Conservation (phyloP, 2,113 vertebrate genomes). For the Ochotona princeps region DNA sequence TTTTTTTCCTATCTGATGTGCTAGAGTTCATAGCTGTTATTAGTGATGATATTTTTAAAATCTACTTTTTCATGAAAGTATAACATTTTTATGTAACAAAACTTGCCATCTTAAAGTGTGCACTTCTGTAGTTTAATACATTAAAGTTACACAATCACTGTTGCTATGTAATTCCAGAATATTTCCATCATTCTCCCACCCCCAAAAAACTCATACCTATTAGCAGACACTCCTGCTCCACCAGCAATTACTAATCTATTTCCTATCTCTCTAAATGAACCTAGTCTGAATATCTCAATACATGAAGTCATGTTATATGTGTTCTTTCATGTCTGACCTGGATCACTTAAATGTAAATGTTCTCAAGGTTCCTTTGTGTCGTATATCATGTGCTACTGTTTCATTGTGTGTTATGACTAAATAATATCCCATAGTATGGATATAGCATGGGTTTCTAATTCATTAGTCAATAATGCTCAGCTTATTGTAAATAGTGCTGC, state of each 20-base stretch:
- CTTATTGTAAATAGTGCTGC: slow-evolving; percentile 15
- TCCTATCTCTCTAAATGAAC: neutral
- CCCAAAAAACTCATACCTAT: neutral
- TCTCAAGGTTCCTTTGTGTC: neutral
- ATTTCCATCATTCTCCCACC: neutral
- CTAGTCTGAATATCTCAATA: neutral
- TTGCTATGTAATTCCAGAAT: slow-evolving; percentile 42
- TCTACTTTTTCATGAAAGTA: slow-evolving; percentile 22
- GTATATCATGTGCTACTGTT: neutral
- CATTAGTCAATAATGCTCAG: neutral
- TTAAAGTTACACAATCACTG: neutral
- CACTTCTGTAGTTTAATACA: neutral
- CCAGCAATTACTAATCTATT: neutral
- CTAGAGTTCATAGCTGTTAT: slow-evolving; percentile 32
- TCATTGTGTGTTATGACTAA: slow-evolving; percentile 3
- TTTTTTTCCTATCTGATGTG: slow-evolving; percentile 22
- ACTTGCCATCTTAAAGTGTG: slow-evolving; percentile 34
- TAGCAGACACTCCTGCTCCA: neutral
- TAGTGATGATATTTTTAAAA: slow-evolving; percentile 45
- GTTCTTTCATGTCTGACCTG: neutral
- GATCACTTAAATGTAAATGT: slow-evolving; percentile 27
- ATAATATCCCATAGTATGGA: neutral
- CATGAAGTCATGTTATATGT: neutral
- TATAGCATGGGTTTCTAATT: neutral
- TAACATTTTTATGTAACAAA: slow-evolving; percentile 24